phyloP scores from a whole-genome alignment of 1,140 invertebrate species.

The Sarcophaga peregrina region DNA sequence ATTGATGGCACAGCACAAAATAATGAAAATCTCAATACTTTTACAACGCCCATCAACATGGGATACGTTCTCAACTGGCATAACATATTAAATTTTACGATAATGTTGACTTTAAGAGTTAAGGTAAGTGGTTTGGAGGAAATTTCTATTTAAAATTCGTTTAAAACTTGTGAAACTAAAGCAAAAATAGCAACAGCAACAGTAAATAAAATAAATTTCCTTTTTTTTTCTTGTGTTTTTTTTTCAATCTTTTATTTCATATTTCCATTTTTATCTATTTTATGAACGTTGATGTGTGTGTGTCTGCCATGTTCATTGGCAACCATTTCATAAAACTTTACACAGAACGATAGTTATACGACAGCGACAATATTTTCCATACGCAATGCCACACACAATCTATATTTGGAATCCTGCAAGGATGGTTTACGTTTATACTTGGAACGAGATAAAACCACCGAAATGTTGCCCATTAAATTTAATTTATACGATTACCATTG shows the following conservation, averaged over 20 bases:
- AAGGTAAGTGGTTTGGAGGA: conserved; percentile 51
- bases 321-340: conserved; percentile 6
- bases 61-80: conserved; percentile 61
- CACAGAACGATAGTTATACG: conserved; percentile 59
- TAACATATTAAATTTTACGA: conserved; percentile 60
- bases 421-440: conserved; percentile 63
- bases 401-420: conserved; percentile 62
- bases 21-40: conserved; percentile 27
- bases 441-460: conserved; percentile 63
- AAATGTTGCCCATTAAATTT: conserved; percentile 66
- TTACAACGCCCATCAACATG: conserved; percentile 59
- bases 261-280: conserved; percentile 8
- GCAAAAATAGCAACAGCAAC: too few relatives aligned
- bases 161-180: too few relatives aligned
- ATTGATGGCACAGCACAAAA: not conserved
- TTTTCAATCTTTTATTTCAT: not conserved
- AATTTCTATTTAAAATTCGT: too few relatives aligned
- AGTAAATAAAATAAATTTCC: conserved; percentile 20
- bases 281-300: not conserved
- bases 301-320: not conserved
- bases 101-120: conserved; percentile 61
- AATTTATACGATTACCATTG: conserved; percentile 66
- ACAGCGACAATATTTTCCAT: conserved; percentile 63
- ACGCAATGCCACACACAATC: conserved; percentile 62
- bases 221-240: not conserved